Base-by-base conservation (phyloP, 2,888 invertebrate genomes). In the Epinotia bilunana region DNA sequence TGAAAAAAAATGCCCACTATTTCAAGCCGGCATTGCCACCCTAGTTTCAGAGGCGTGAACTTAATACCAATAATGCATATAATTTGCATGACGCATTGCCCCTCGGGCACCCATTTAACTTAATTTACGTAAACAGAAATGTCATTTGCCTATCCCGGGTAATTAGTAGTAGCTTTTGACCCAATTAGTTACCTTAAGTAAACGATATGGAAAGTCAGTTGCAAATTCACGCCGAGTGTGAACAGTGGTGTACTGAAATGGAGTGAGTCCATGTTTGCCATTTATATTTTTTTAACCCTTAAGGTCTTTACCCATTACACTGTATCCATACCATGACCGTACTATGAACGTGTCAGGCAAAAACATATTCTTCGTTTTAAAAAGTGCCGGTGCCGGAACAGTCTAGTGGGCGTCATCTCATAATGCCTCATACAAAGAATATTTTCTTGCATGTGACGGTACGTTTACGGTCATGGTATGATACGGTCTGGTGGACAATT, bases 141-240 rank as follows among this genome's bases (percentile, higher is more conserved):
- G 71, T 23, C 33, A 55, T 39, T 18, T 49, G n/a, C 57, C 63
- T 23, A 11, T 43, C 57, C 49, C n/a, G 2, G 12, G 12, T 58
- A 72, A 72, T 72, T 72, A 46, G 57, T 33, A 23, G 53, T 23
- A 28, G 72, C 72, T 64, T 63, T 64, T 72, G 43, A 28, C 64
- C 57, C 46, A 72, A 72, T 72, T 72, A 58, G 1, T 9, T 46
- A 49, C 9, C n/a, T 53, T 28, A 58, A 46, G 13, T 0, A 64
- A 23, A 49, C n/a, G n/a, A n/a, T 72, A 64, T 16, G 43, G 68
- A 43, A 57, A 64, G 58, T 64, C 64, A 72, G 57, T 72, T 53
- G 57, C 64, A 33, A 64, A 57, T 33, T 7, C 23, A 58, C 43
- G 12, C 4, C n/a, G n/a, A 57, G 20, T 2, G 64, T 28, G 72